These are phyloP conservation scores for Asarcornis scutulata DNA, from an alignment of 2,113 vertebrate genomes.

Conservation along the genomic window DNA sequence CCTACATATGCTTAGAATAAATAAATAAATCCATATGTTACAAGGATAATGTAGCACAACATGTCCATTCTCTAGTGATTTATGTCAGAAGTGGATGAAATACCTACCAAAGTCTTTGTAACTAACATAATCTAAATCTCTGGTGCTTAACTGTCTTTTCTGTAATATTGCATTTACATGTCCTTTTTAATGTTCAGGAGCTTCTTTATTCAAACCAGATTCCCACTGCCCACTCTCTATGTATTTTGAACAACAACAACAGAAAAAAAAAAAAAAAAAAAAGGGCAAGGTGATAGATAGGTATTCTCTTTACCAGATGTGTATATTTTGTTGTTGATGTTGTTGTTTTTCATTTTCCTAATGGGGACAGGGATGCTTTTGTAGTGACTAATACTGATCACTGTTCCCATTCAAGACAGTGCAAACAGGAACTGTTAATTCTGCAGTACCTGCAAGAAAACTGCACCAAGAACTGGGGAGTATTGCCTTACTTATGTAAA, in stretches of 20 bases:
- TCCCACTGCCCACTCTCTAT: rapidly evolving
- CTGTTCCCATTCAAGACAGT: neutral
- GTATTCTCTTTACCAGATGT: neutral
- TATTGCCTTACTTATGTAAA: neutral
- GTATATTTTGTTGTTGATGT: neutral
- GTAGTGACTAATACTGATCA: neutral
- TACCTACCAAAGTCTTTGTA: neutral
- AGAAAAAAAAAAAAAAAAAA: neutral
- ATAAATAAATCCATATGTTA: neutral
- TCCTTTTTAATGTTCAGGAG: neutral
- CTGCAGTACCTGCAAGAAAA: neutral
- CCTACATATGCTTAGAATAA: neutral
- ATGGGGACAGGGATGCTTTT: neutral
- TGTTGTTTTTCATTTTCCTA: neutral
- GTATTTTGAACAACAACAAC: neutral
- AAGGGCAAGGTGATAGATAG: neutral
- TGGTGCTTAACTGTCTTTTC: neutral
- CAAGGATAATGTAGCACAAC: neutral
- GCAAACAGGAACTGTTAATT: neutral
- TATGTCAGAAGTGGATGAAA: neutral
- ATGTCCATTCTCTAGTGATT: neutral
- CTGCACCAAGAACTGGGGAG: neutral
- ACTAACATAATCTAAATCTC: neutral
- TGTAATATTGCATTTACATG: neutral
- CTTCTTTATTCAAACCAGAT: neutral